phyloP scores from a whole-genome alignment of 2,113 vertebrate species.

The Stomatorhinus ivindoensis region DNA sequence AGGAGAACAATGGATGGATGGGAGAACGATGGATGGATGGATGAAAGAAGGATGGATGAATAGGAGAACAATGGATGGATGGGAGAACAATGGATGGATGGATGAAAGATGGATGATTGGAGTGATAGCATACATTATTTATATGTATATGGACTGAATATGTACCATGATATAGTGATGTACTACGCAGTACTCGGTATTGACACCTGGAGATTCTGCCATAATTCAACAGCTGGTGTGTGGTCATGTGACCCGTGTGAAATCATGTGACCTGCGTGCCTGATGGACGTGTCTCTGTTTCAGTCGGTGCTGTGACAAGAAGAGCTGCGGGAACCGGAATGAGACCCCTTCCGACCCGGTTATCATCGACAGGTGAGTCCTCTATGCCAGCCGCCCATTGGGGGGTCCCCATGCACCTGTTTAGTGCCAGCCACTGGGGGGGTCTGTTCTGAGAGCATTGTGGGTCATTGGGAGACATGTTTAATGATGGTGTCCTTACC shows the following conservation, averaged over 20 bases:
- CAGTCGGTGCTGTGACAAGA: slow-evolving; percentile 89
- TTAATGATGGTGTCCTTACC: background rate
- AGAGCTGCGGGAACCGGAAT: slow-evolving; percentile 88
- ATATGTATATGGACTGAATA: background rate
- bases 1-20: no score
- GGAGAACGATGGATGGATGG: background rate
- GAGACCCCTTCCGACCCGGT: slow-evolving; percentile 84
- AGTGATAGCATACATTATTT: background rate
- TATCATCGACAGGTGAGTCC: slow-evolving; percentile 79
- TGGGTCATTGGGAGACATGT: background rate
- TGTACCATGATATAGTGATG: background rate
- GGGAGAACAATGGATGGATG: background rate
- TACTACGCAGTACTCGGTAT: background rate
- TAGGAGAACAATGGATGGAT: no score
- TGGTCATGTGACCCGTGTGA: background rate
- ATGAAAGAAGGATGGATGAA: no score
- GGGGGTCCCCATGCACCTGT: background rate
- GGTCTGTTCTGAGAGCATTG: background rate
- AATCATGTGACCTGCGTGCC: background rate
- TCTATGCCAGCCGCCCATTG: background rate
- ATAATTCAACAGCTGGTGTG: background rate
- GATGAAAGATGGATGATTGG: background rate
- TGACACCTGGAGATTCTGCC: background rate
- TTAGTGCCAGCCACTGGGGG: background rate
- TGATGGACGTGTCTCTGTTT: slow-evolving; percentile 18